phyloP scores from a whole-genome alignment of 2,888 invertebrate genomes.

The Neocrepidodera transversa region DNA sequence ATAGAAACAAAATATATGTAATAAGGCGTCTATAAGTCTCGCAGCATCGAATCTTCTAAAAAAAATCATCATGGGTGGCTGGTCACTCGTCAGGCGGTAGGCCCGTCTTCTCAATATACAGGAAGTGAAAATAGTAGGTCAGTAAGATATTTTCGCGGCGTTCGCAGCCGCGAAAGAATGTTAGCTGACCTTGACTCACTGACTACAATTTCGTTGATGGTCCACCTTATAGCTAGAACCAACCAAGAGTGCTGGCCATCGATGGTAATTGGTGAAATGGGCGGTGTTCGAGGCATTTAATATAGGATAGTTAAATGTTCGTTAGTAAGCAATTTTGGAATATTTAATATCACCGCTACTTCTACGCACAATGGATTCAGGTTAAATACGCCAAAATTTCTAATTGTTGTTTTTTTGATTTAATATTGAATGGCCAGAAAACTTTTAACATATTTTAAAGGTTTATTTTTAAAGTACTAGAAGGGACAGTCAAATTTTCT shows the following conservation, averaged over 20 bases:
- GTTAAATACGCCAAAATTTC: no score
- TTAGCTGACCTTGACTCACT: slow-evolving; percentile 53
- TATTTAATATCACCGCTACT: background rate
- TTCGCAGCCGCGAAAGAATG: slow-evolving; percentile 50
- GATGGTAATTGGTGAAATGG: background rate
- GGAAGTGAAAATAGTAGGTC: slow-evolving; percentile 56
- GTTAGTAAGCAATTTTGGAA: background rate
- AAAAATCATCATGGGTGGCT: slow-evolving; percentile 36
- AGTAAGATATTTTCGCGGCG: slow-evolving; percentile 50
- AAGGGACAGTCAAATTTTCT: no score
- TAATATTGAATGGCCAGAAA: no score
- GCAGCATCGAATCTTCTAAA: slow-evolving; percentile 7
- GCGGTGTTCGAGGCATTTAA: background rate
- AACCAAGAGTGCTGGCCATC: background rate
- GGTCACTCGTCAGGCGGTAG: slow-evolving; percentile 21
- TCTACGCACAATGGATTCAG: background rate
- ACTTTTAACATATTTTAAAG: no score
- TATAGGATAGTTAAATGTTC: background rate
- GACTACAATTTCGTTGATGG: slow-evolving; percentile 32
- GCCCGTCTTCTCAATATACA: slow-evolving; percentile 36
- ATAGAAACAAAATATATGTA: no score
- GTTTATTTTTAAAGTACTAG: no score
- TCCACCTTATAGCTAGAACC: slow-evolving; percentile 21
- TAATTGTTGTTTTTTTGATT: no score
- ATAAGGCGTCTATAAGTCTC: slow-evolving; percentile 25